Evolutionary conservation across 2,113 vertebrate genomes (phyloP), one percentile per base, ranked within the genome.

Genomic region (Heterotis niloticus): DNA sequence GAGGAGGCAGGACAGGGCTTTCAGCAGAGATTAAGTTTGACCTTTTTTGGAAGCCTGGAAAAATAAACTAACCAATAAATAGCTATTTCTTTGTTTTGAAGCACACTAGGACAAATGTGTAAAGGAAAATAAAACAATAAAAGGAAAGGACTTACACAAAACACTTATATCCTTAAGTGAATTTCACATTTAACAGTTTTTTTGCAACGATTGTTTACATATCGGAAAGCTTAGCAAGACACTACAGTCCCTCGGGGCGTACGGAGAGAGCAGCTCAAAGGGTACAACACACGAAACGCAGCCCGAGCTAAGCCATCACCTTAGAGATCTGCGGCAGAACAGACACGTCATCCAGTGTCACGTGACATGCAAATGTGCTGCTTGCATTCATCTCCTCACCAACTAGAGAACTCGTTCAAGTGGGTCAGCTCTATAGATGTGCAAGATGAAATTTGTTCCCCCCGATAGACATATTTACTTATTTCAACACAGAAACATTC

Each of bases 11-110:
- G 44, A 68, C 26, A 70, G 64, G 26, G 24, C 29, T 77, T 51
- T 82, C 76, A 72, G 52, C 18, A 75, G 72, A 79, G 77, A 82
- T 82, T 71, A 70, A n/a, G 23, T 20, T 9, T 24, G 66, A 29
- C 54, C 44, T 76, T 78, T 68, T 78, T 68, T 60, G 18, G 67
- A 59, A 10, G 7, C 56, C 52, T 7, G 34, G 34, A 44, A 20
- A 52, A 54, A n/a, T n/a, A 54, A 54, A 52, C 23, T 4, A 20
- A 20, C 14, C 14, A 20, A 20, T 14, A 20, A 20, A 17, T 62
- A 62, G 70, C 5, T 20, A 24, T 72, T 72, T 56, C 51, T 29
- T 54, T 56, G n/a, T 10, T 44, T 44, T 52, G 12, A 18, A 20
- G 44, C 20, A 52, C 23, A 26, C 66, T 62, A 24, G 13, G 13